phyloP scores from a whole-genome alignment of 2,888 invertebrate genomes.

The Tetanocera ferruginea region DNA sequence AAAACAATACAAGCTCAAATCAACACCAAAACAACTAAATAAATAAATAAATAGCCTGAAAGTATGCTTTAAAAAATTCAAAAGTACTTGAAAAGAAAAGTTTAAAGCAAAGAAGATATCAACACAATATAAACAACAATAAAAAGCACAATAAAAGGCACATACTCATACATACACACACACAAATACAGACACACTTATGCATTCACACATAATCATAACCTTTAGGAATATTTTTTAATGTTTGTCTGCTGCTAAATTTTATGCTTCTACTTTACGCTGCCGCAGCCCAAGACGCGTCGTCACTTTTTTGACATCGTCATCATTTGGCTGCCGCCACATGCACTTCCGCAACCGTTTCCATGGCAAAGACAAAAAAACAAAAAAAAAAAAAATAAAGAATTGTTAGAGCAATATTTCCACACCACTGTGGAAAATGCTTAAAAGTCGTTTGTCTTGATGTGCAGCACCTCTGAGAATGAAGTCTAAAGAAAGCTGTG shows the following conservation, averaged over 20 bases:
- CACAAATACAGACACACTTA: not conserved
- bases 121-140: not conserved
- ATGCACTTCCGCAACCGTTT: constrained; percentile 56
- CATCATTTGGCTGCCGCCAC: constrained; percentile 22
- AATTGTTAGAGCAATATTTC: not conserved
- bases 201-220: constrained; percentile 58
- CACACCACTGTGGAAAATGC: not conserved
- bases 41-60: constrained; percentile 5
- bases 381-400: not conserved
- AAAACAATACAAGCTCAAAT: not conserved
- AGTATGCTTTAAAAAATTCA: constrained; percentile 4
- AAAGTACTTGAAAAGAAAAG: constrained; percentile 17
- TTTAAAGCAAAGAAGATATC: constrained; percentile 20
- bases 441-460: constrained; percentile 38
- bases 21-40: constrained; percentile 1
- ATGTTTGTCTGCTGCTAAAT: not conserved
- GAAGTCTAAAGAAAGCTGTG: not conserved
- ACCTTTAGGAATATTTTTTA: constrained; percentile 49
- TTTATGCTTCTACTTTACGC: not conserved
- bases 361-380: not conserved
- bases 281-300: not conserved
- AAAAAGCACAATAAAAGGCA: not conserved
- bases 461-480: not conserved
- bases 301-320: not conserved
- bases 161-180: not conserved